phyloP scores from a whole-genome alignment of 2,888 invertebrate genomes.

The Gastrophysa polygoni region DNA sequence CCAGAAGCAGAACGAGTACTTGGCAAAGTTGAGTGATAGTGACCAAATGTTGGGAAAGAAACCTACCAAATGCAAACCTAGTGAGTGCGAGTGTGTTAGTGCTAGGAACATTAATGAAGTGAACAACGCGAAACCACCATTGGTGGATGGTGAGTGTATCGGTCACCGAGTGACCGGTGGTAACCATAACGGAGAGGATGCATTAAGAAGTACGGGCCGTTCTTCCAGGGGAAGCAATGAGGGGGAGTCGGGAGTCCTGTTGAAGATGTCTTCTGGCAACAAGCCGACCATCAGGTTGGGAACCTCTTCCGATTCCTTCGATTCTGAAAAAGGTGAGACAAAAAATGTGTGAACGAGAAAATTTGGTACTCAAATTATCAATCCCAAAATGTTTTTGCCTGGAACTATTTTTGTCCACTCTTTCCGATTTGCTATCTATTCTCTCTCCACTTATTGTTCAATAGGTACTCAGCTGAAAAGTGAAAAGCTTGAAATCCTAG shows the following conservation, averaged over 20 bases:
- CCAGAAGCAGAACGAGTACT: conserved; percentile 65
- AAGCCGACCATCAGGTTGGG: conserved; percentile 45
- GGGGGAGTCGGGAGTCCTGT: conserved; percentile 15
- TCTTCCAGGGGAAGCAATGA: conserved; percentile 15
- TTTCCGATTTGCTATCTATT: no score
- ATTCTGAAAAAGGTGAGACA: conserved; percentile 52
- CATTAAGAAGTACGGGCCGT: conserved; percentile 16
- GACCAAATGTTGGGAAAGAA: conserved; percentile 50
- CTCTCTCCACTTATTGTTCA: no score
- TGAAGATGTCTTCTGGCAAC: conserved; percentile 47
- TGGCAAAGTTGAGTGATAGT: conserved; percentile 63
- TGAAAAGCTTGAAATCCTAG: no score
- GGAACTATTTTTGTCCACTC: no score
- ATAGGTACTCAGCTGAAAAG: no score
- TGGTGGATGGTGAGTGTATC: conserved; percentile 31
- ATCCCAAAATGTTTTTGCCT: no score
- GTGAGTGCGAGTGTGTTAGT: conserved; percentile 50
- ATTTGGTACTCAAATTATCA: no score
- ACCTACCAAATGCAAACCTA: conserved; percentile 60
- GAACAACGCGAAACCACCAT: conserved; percentile 15
- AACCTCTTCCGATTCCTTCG: conserved; percentile 53
- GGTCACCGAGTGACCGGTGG: conserved; percentile 30
- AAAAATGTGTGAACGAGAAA: no score
- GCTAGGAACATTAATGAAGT: conserved; percentile 37
- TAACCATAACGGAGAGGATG: conserved; percentile 39